Evolutionary conservation across 30 jellyfish, hydroid and myxozoan genomes (phyloP).

Genomic region (Phacellophora camtschatica): DNA sequence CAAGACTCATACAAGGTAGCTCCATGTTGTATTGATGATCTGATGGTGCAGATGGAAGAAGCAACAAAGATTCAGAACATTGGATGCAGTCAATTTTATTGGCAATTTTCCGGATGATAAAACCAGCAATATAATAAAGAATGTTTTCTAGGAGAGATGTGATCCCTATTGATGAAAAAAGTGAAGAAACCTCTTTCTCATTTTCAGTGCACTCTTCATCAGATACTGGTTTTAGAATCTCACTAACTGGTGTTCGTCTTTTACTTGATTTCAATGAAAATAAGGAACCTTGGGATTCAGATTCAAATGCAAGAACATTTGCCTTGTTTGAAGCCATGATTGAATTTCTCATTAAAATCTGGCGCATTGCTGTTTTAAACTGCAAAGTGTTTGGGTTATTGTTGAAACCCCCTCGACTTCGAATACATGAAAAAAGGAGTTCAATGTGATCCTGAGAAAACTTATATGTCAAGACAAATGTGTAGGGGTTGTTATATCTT

Average conservation of each 20-base stretch:
- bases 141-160: constrained; percentile 21
- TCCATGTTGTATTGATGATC: neutral
- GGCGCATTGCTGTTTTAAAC: constrained; percentile 4
- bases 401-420: constrained; percentile 51
- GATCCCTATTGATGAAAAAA: neutral
- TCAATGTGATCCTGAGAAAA: constrained; percentile 18
- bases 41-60: neutral
- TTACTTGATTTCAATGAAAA: no score
- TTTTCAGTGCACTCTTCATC: neutral
- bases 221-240: neutral
- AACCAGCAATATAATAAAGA: constrained; percentile 31
- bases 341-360: neutral
- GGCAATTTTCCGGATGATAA: neutral
- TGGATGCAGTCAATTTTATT: neutral
- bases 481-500: neutral
- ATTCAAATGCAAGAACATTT: neutral
- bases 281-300: neutral
- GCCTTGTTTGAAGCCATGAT: neutral
- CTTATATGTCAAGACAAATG: neutral
- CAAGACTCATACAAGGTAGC: no score
- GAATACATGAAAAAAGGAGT: constrained; percentile 29
- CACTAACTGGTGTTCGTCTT: neutral
- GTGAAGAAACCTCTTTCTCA: neutral
- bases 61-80: constrained; percentile 8
- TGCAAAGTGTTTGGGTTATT: constrained; percentile 4